Base-by-base conservation (phyloP, 2,888 invertebrate species). In the Camptogramma bilineatum region DNA sequence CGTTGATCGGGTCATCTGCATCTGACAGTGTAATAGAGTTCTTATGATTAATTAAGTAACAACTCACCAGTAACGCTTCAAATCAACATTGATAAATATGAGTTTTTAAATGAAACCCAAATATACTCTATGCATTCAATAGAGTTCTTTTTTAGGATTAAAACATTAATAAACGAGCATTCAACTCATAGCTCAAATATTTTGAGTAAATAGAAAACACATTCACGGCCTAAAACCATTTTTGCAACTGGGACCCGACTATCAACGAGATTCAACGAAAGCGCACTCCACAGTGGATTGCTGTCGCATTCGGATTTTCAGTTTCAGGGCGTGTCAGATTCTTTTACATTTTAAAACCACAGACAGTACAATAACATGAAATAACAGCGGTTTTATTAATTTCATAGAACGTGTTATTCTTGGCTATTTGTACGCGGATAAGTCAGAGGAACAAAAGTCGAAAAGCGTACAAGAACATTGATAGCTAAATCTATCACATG, bases 1-100 rank as follows among this genome's bases (percentile, higher is more conserved):
- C 18, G 31, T 56, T 18, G 21, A 52, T 56, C 24, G 47, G 39
- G 10, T 63, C 42, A 57, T 57, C 52, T 63, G 48, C 52, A 53
- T 48, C 16, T 10, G 52, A 62, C 54, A 50, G n/a, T 39, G 48
- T 10, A 21, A 16, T 18, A 34, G 9, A 39, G 19, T 19, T 17
- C 8, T 3, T 13, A 13, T 39, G 1, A 13, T 39, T 39, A 39
- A 10, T 39, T 28, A 28, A 28, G 28, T 28, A 28, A 28, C 5
- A 28, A 28, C 28, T 21, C 21, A 21, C 21, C 34, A 34, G 34
- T 34, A 8, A 31, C 1, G 31, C 4, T 31, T 31, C 5, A 31
- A 31, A 31, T 31, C 7, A 31, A 8, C 31, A 31, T 8, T 31
- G 9, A 31, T 4, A 24, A 24, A 24, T 31, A 24, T 31, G 31